Evolutionary conservation across 2,888 invertebrate species (phyloP), one percentile per base, ranked within the genome.

Genomic region (Ganaspis brasiliensis): DNA sequence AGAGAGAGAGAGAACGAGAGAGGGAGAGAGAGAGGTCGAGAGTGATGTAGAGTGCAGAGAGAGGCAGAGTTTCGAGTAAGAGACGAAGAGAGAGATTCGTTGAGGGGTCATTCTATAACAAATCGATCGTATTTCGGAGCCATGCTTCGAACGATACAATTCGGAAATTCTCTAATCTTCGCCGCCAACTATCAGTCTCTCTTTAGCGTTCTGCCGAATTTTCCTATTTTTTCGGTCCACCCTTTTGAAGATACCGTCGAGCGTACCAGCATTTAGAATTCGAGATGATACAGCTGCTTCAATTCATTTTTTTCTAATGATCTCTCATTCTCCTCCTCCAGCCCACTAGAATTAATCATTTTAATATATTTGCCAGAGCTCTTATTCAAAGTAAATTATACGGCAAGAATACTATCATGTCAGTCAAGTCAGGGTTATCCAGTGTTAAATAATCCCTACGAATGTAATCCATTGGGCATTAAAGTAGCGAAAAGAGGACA

Each of bases 41-140:
- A 52, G 37, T 40, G n/a, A n/a, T n/a, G n/a, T n/a, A n/a, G n/a
- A n/a, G n/a, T n/a, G n/a, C n/a, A 57, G 40, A 40, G 55, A 73
- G 57, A 72, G 75, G 24, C 63, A 76, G 73, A 73, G 76, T 76
- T 70, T 37, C 31, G 57, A 73, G 55, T n/a, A 55, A 40, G 78
- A 77, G 75, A 76, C 74, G 80, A 72, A 80, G 45, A 75, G 72
- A 59, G 52, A 31, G 26, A 59, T 40, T 40, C 67, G 45, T 67
- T 67, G 67, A 67, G 67, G 67, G 67, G 67, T 67, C 67, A 67
- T 67, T 67, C 67, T 24, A 67, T 67, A 67, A 67, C 67, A 67
- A 67, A 67, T 67, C 67, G 67, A 67, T 67, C 67, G 67, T 67
- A 45, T 45, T 49, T 67, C 45, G 45, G 40, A 67, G 67, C 67